These are phyloP conservation scores for Drosophila kohkoa DNA, from an alignment of 1,140 invertebrate genomes.

Conservation along the genomic window DNA sequence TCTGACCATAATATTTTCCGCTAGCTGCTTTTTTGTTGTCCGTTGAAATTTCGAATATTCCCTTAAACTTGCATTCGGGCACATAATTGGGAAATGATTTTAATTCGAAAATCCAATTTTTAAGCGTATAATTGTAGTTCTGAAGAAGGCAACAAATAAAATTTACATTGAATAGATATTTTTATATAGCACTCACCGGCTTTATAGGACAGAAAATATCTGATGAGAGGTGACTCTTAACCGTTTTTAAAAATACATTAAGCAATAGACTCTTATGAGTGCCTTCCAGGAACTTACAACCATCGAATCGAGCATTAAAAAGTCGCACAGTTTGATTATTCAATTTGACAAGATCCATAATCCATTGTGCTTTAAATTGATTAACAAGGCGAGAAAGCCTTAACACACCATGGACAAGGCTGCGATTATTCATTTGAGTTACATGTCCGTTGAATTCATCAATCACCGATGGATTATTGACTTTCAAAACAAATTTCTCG, in stretches of 20 bases:
- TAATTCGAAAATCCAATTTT: constrained; percentile 11
- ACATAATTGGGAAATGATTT: not conserved
- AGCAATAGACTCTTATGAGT: constrained; percentile 6
- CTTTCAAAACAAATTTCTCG: not conserved
- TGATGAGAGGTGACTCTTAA: not conserved
- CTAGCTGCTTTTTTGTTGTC: not conserved
- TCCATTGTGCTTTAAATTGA: not conserved
- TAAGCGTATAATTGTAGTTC: constrained; percentile 9
- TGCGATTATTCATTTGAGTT: constrained; percentile 23
- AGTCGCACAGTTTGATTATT: constrained; percentile 15
- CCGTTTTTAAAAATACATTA: not conserved
- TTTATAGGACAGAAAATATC: constrained; percentile 9
- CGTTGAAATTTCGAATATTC: not conserved
- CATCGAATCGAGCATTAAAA: not conserved
- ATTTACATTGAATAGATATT: not conserved
- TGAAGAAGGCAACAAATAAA: not conserved
- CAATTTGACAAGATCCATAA: not conserved
- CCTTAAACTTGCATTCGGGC: constrained; percentile 8
- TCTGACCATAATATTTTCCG: not conserved
- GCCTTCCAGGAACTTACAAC: constrained; percentile 1
- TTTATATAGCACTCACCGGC: not conserved
- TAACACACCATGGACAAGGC: not conserved
- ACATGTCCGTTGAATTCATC: not conserved
- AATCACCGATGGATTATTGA: not conserved
- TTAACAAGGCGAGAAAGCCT: not conserved